These are phyloP conservation scores for Neoarius graeffei DNA, from an alignment of 2,113 vertebrate genomes.

Conservation along the genomic window DNA sequence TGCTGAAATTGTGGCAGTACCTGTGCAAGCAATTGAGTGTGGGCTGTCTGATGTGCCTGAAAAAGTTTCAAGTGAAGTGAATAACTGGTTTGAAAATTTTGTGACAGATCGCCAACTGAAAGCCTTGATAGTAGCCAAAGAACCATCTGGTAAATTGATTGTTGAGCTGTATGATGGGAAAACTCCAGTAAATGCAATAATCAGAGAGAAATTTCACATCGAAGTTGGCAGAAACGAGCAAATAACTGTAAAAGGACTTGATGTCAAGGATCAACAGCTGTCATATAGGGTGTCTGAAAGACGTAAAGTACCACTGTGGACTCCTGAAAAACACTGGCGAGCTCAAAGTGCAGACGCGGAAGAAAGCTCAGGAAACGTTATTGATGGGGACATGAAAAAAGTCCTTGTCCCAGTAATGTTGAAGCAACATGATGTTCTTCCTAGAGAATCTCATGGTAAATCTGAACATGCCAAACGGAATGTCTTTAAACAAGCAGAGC, in stretches of 20 bases:
- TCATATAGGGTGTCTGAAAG: background rate
- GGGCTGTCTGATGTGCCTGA: constrained; percentile 78
- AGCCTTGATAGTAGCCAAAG: constrained; percentile 82
- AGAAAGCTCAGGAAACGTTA: background rate
- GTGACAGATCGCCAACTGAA: constrained; percentile 73
- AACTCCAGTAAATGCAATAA: constrained; percentile 78
- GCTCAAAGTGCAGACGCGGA: background rate
- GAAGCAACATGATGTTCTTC: background rate
- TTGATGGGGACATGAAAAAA: background rate
- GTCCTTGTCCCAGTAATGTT: constrained; percentile 4
- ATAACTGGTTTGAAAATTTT: constrained; percentile 79
- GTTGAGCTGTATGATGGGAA: constrained; percentile 83
- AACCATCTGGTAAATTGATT: constrained; percentile 81
- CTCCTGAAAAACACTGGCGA: background rate
- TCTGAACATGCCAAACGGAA: constrained; percentile 30
- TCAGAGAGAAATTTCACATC: constrained; percentile 75
- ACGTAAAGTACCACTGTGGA: constrained; percentile 34
- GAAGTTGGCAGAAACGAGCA: constrained; percentile 45
- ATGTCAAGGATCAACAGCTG: background rate
- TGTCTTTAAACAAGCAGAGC: constrained; percentile 65
- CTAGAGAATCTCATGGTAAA: constrained; percentile 23
- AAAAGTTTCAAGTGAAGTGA: constrained; percentile 69
- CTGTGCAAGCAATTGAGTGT: constrained; percentile 88
- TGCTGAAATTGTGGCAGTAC: constrained; percentile 79
- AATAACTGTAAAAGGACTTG: constrained; percentile 21